These are phyloP conservation scores for Scomber scombrus DNA, from an alignment of 2,113 vertebrate species.

Conservation along the genomic window DNA sequence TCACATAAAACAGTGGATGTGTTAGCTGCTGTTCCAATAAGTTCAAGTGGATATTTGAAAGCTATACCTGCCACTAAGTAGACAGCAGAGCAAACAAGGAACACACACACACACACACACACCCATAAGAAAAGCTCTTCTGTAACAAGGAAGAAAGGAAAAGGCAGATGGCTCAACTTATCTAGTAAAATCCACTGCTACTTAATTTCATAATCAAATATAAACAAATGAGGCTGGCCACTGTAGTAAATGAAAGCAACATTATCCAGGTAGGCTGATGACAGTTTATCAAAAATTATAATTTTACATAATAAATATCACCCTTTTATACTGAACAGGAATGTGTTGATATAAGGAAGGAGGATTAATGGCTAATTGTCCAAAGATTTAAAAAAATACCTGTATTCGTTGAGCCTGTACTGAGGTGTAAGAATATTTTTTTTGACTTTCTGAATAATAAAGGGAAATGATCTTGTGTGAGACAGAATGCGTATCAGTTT, in stretches of 20 bases:
- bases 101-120: background rate
- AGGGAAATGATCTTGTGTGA: no score
- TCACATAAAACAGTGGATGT: background rate
- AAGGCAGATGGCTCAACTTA: constrained; percentile 1
- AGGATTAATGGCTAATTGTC: background rate
- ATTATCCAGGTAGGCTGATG: background rate
- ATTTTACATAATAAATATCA: background rate
- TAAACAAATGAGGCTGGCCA: constrained; percentile 48
- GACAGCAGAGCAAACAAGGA: background rate
- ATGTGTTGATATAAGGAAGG: no score
- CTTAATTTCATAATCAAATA: constrained; percentile 66
- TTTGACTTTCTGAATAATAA: no score
- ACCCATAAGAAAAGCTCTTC: background rate
- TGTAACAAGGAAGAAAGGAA: background rate
- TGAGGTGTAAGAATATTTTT: background rate
- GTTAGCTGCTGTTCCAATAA: constrained; percentile 41
- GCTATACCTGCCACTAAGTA: background rate
- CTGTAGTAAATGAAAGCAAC: background rate
- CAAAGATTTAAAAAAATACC: background rate
- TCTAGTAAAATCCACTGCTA: constrained; percentile 32
- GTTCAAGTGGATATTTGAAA: constrained; percentile 29
- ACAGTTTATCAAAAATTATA: background rate
- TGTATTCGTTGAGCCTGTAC: background rate
- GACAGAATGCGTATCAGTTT: background rate
- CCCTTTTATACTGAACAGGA: background rate